Evolutionary conservation across 2,797 vertebrate species (phyloP), one percentile per base, ranked within the genome.

Genomic region (Dermochelys coriacea): DNA sequence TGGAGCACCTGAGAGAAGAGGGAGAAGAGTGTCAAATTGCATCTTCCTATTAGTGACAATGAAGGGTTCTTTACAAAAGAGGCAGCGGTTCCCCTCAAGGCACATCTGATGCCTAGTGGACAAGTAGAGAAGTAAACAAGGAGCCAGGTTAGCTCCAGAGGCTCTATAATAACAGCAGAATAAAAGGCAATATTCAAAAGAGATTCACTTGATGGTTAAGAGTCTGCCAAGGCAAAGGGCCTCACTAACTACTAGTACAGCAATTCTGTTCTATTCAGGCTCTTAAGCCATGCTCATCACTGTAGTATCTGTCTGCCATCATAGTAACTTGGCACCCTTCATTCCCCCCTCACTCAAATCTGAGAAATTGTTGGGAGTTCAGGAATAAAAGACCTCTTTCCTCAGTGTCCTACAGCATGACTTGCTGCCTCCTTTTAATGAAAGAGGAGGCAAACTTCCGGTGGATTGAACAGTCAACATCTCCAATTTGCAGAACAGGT

Each of bases 131-230:
- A 91, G 91, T 23, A 91, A 79, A 47, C 90, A 90, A 64, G 49
- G 18, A 84, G 12, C 18, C 55, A 52, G 37, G 61, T 4, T 6
- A 55, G 88, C 31, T 37, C 41, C 54, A 82, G n/a, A 27, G 50
- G 84, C 90, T 86, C 47, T 90, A 77, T 94, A 90, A 88, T 79
- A 61, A 57, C 50, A 85, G 78, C 34, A 92, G 82, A 90, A 19
- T 3, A 80, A 68, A 93, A 93, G 34, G 37, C 47, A 89, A 1
- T 7, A 25, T 50, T 89, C 12, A 54, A 55, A 14, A 85, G 68
- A 71, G 84, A 85, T 34, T 64, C 3, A 27, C 29, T 84, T 49
- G 55, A 54, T 84, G 91, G 59, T 91, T 79, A 31, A 37, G 64
- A 3, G 2, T 54, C 74, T 93, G 92, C 84, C 49, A 82, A 47